These are phyloP conservation scores for Nycticebus coucang DNA, from an alignment of 2,113 vertebrate genomes.

Conservation along the genomic window DNA sequence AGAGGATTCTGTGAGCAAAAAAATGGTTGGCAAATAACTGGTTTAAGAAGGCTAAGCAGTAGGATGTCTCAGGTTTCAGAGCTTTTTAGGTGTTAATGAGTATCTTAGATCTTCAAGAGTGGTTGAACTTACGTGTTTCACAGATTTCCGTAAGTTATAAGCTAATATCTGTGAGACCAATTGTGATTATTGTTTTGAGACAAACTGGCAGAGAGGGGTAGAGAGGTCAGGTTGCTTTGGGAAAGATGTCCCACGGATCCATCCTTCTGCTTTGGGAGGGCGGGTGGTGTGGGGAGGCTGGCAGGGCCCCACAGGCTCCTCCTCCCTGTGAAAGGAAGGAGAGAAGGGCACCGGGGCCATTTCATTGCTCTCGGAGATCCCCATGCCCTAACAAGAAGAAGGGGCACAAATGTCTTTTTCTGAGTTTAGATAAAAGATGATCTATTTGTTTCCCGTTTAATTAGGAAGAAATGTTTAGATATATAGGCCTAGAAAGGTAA, in stretches of 20 bases:
- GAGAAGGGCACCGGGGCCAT: background rate
- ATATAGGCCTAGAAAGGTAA: background rate
- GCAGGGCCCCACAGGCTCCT: background rate
- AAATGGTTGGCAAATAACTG: slow-evolving; percentile 39
- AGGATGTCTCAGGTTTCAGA: slow-evolving; percentile 19
- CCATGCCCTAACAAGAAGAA: background rate
- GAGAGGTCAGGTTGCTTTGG: background rate
- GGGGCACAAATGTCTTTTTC: background rate
- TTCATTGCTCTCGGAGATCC: background rate
- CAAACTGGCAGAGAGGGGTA: background rate
- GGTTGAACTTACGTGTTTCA: slow-evolving; percentile 25
- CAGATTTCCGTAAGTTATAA: slow-evolving; percentile 11
- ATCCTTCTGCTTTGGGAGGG: background rate
- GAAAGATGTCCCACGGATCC: background rate
- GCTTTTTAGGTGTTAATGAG: slow-evolving; percentile 30
- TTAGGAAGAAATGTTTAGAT: background rate
- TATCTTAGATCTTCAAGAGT: background rate
- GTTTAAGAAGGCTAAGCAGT: slow-evolving; percentile 1
- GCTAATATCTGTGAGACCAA: background rate
- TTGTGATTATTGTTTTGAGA: background rate
- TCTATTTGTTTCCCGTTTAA: background rate
- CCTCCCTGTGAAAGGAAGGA: background rate
- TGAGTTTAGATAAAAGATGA: background rate
- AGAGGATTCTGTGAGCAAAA: slow-evolving; percentile 8
- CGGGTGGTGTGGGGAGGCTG: background rate